Percentiles rank a stretch among this genome's conserved stretches.
These are phyloP conservation scores for Anaspis maculata DNA, from an alignment of 2,888 invertebrate genomes.

Conservation along the genomic window DNA sequence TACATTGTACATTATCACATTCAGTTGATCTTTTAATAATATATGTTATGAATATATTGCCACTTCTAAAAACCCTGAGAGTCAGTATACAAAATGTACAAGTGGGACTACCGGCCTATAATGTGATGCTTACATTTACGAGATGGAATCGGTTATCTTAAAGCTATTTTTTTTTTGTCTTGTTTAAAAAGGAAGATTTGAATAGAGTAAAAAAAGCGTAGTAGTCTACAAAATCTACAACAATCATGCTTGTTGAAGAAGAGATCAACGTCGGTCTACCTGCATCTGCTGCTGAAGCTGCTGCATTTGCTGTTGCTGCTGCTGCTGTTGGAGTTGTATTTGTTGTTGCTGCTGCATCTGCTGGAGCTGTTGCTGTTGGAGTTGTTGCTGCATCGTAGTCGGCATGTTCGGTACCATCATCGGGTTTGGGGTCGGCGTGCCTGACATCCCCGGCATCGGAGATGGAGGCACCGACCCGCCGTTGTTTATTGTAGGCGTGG, in stretches of 20 bases:
- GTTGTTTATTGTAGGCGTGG: conserved; percentile 39
- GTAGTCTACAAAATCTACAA: conserved; percentile 23
- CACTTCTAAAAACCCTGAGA: conserved; percentile 35
- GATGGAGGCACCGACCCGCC: conserved; percentile 34
- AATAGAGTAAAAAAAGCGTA: conserved; percentile 17
- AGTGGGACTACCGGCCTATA: too few relatives aligned
- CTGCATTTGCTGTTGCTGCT: conserved; percentile 49
- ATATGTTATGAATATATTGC: conserved; percentile 21
- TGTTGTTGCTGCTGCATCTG: conserved; percentile 48
- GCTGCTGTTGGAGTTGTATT: conserved; percentile 53
- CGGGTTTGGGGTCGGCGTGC: conserved; percentile 39
- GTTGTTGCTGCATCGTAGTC: conserved; percentile 40
- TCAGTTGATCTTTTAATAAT: conserved; percentile 26
- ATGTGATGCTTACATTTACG: background rate
- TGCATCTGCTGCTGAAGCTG: conserved; percentile 53
- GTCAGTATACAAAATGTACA: conserved; percentile 29
- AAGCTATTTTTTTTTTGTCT: too few relatives aligned
- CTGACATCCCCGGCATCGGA: conserved; percentile 31
- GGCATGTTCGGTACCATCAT: conserved; percentile 51
- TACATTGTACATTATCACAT: conserved; percentile 33
- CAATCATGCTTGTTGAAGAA: conserved; percentile 23
- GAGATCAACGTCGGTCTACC: conserved; percentile 48
- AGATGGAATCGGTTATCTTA: background rate
- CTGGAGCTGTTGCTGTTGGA: conserved; percentile 42
- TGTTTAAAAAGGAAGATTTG: too few relatives aligned